Evolutionary conservation across 2,113 vertebrate species (phyloP).

Genomic region (Myotis davidii): DNA sequence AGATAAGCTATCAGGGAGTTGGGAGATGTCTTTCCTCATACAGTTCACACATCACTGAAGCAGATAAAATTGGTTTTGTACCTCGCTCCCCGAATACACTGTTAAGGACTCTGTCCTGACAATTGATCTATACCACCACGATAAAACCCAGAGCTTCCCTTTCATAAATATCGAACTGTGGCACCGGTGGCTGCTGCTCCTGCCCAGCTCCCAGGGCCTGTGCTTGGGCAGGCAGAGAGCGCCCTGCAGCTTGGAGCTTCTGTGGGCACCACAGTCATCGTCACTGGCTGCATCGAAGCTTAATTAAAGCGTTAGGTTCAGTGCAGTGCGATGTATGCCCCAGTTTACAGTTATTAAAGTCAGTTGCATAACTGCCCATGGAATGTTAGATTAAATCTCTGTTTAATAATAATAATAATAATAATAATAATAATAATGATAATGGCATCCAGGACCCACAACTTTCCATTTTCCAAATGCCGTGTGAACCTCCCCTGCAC

Average conservation of each 20-base stretch:
- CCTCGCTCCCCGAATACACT: constrained; percentile 87
- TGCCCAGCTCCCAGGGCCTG: constrained; percentile 74
- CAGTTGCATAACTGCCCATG: constrained; percentile 52
- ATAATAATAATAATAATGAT: neutral
- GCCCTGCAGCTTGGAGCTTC: constrained; percentile 30
- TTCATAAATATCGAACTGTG: constrained; percentile 85
- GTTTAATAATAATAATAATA: constrained; percentile 67
- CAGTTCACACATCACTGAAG: constrained; percentile 97
- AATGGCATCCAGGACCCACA: constrained; percentile 58
- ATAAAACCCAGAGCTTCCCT: constrained; percentile 87
- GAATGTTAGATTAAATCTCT: constrained; percentile 75
- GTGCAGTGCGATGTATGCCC: neutral
- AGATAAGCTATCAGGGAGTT: constrained; percentile 95
- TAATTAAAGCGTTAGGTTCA: constrained; percentile 74
- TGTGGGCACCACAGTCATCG: fast-evolving
- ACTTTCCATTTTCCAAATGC: constrained; percentile 50
- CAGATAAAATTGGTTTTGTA: constrained; percentile 99
- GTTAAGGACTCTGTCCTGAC: constrained; percentile 88
- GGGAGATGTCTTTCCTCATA: constrained; percentile 94
- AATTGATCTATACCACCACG: constrained; percentile 87
- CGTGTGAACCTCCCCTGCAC: neutral
- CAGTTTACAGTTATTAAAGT: constrained; percentile 79
- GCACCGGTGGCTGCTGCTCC: constrained; percentile 76
- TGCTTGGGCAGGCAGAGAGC: constrained; percentile 68
- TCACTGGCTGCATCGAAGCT: neutral